A percentile compares a stretch with the other conserved stretches of the same genome.
Evolutionary conservation across 2,797 vertebrate species (phyloP).

Genomic region (Oryzias dopingdopingensis): DNA sequence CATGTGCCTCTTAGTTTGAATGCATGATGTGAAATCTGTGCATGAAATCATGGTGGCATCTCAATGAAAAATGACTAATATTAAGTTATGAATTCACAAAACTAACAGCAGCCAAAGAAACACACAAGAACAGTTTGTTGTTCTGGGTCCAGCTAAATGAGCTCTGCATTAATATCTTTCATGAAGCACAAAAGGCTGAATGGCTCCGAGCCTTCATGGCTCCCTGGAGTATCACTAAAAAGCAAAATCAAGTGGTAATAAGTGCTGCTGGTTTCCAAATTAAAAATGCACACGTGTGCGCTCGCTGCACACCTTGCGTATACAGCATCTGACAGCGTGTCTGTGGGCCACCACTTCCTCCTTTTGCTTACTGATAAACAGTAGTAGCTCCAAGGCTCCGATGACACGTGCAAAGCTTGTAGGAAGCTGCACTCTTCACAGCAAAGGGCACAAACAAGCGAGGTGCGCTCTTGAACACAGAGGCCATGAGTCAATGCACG

Average conservation of each 20-base stretch:
- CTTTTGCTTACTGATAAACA: slow-evolving; percentile 47
- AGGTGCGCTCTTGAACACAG: slow-evolving; percentile 17
- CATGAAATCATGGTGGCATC: not conserved
- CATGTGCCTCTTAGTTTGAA: too few species aligned
- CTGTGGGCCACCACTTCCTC: slow-evolving; percentile 25
- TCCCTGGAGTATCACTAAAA: slow-evolving; percentile 57
- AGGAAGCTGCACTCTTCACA: slow-evolving; percentile 23
- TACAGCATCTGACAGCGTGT: slow-evolving; percentile 29
- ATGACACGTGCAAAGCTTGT: slow-evolving; percentile 48
- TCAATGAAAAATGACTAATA: slow-evolving; percentile 24
- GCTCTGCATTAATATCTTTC: slow-evolving; percentile 39
- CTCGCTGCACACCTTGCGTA: slow-evolving; percentile 23
- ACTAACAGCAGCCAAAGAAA: slow-evolving; percentile 10
- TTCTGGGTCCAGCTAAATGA: slow-evolving; percentile 35
- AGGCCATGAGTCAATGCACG: not conserved
- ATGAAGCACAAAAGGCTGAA: slow-evolving; percentile 42
- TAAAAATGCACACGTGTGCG: slow-evolving; percentile 1
- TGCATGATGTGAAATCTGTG: not conserved
- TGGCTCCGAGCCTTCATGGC: slow-evolving; percentile 42
- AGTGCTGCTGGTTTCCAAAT: slow-evolving; percentile 25
- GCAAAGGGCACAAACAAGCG: slow-evolving; percentile 8
- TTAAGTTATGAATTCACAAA: slow-evolving; percentile 26
- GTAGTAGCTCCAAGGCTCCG: slow-evolving; percentile 42
- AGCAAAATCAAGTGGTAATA: slow-evolving; percentile 52
- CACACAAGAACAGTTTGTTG: slow-evolving; percentile 12